Evolutionary conservation across 2,113 vertebrate species (phyloP).

Genomic region (Anguilla japonica): DNA sequence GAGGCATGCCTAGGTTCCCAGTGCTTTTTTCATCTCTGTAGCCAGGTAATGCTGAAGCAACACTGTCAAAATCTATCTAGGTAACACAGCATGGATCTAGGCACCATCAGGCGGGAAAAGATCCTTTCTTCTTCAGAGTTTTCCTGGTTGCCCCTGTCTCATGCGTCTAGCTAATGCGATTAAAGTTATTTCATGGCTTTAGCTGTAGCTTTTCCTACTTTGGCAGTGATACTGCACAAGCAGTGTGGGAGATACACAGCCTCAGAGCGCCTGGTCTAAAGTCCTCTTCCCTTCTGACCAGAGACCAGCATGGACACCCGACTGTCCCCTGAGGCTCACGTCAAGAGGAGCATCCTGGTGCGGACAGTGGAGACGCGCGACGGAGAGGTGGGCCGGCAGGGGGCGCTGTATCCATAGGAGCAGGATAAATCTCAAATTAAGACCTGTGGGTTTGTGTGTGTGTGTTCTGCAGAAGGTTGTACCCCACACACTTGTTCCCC

Average conservation of each 20-base stretch:
- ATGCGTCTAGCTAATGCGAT: too few relatives aligned
- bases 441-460: too few relatives aligned
- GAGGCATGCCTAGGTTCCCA: conserved; percentile 35
- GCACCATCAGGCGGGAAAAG: background rate
- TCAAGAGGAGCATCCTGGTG: conserved; percentile 87
- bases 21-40: background rate
- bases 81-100: background rate
- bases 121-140: too few relatives aligned
- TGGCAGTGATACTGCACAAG: too few relatives aligned
- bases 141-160: too few relatives aligned
- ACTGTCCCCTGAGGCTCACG: conserved; percentile 71
- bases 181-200: too few relatives aligned
- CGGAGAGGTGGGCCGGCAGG: conserved; percentile 74
- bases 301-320: conserved; percentile 83
- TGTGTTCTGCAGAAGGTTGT: too few relatives aligned
- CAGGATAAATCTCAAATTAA: conserved; percentile 23
- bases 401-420: background rate
- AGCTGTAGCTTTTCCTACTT: too few relatives aligned
- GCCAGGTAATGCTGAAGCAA: background rate
- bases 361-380: conserved; percentile 87
- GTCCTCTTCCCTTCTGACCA: conserved; percentile 37
- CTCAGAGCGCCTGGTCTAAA: background rate
- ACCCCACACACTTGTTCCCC: too few relatives aligned
- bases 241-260: background rate
- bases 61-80: background rate